Evolutionary conservation across 2,113 vertebrate species (phyloP), one percentile per base, ranked within the genome.

Genomic region (Tetrax tetrax): DNA sequence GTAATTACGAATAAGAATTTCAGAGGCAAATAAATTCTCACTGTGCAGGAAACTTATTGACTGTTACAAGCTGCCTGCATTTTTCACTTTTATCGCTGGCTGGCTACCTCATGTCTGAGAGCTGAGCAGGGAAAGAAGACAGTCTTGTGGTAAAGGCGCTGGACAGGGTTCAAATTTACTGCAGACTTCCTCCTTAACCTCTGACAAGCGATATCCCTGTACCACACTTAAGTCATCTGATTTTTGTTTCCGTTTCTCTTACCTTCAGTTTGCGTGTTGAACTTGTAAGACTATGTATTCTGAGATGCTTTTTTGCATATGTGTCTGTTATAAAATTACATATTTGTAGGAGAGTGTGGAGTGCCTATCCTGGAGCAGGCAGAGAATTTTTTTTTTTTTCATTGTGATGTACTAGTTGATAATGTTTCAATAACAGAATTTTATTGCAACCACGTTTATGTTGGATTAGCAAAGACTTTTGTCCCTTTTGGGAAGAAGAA

Each of bases 1-100:
- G 29, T 87, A n/a, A 54, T 96, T 72, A 57, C 41, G 78, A 87
- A 27, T 82, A 83, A 83, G 81, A 69, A 65, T 91, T 90, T 85
- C 50, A 56, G 75, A 95, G 53, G 57, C 38, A 35, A 23, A 8
- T 90, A 29, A 54, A 78, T 87, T 89, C 41, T 87, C 2, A 2
- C 53, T 35, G 31, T 61, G 66, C 57, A 54, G 87, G 66, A 65
- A 19, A 29, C 56, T 54, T 50, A 63, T 86, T 94, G 87, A 41
- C 89, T 68, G 38, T 63, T 81, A 47, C 9, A 63, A 25, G 12
- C 47, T 80, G 78, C 61, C 90, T 74, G 61, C 14, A 1, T 77
- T 19, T 86, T 64, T 60, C 66, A 63, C 6, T 3, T 60, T 51
- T 43, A 1, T 37, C 4, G 2, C 72, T 84, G 69, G 24, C 80